Base-by-base conservation (phyloP, 2,113 vertebrate species). In the Colossoma macropomum region DNA sequence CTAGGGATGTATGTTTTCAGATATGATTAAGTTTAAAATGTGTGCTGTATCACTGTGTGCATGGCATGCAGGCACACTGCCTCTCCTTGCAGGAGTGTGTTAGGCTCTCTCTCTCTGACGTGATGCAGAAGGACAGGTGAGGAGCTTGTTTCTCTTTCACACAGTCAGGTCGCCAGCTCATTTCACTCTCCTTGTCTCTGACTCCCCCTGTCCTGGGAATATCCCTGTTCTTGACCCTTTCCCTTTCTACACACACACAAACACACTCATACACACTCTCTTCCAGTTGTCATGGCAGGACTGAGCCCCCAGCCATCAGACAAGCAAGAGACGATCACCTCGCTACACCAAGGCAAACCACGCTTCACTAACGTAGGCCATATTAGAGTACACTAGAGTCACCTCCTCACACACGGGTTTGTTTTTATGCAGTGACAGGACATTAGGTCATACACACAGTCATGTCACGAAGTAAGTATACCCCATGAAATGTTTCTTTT, bases 61-160 rank as follows among this genome's bases (percentile, higher is more conserved):
- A 19, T 45, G 73, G 50, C 59, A 13, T 78, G 48, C 30, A 48
- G 54, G 77, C 71, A 65, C 82, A 25, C 25, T 79, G 77, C 48
- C 7, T 85, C 48, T 38, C 81, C 48, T 38, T 60, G 69, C 75
- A 75, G 87, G 65, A 60, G 87, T 86, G 85, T 87, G 86, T 88
- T 87, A 78, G 81, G 66, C 80, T 85, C 60, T 79, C 86, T 16
- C 86, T 16, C 68, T 70, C 79, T 77, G 88, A 87, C 66, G 75
- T 85, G 72, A 87, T 88, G 23, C 28, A 75, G 70, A 45, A 38
- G 59, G 88, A 89, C 88, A 88, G 75, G 60, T 73, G 28, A 83
- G 88, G 56, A 69, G 65, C 83, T 85, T 50, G 52, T 89, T 86
- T 91, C 72, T 69, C 84, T 89, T 83, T 87, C 81, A 80, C 86